Evolutionary conservation across 2,888 invertebrate genomes (phyloP), one percentile per base, ranked within the genome.

Genomic region (Rhingia rostrata): DNA sequence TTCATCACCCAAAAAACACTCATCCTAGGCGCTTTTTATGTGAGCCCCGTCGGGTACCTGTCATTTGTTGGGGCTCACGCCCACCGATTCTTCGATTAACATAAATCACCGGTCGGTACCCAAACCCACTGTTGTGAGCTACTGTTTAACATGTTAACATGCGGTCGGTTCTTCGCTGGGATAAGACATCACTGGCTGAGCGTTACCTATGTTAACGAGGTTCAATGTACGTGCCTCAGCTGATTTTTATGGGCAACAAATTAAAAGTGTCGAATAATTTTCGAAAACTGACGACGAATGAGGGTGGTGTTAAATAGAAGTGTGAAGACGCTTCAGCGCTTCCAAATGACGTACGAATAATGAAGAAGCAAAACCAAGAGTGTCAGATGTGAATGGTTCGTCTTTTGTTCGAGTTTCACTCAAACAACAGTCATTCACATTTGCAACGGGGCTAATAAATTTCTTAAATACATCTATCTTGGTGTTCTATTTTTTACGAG

Each of bases 131-230:
- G 63, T 77, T 49, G 70, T 45, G 66, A 77, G 22, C 81, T 81
- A 75, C 81, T 69, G 81, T 81, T 54, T 63, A 63, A 61, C 69
- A 64, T 58, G 67, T 51, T 56, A 63, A 78, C 69, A 78, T 35
- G 63, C 54, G 5, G 10, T 6, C 9, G 43, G 14, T 35, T 32
- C 39, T 41, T 45, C 47, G 37, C 39, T 73, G 35, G 9, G 54
- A 10, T 70, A 33, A 41, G 51, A 45, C 12, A 14, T 37, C 41
- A 47, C 43, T 41, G 22, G 22, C 22, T 22, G 22, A 22, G 22
- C 2, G 22, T 22, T 22, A 22, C 22, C 61, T 61, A 73, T 73
- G 73, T 54, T 67, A 80, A 80, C 74, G 49, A 61, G 66, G 35
- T 51, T 45, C 58, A 45, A 39, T 32, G 67, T 67, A 61, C 54